phyloP scores from a whole-genome alignment of 2,888 invertebrate genomes.

The Conchocele bisecta region DNA sequence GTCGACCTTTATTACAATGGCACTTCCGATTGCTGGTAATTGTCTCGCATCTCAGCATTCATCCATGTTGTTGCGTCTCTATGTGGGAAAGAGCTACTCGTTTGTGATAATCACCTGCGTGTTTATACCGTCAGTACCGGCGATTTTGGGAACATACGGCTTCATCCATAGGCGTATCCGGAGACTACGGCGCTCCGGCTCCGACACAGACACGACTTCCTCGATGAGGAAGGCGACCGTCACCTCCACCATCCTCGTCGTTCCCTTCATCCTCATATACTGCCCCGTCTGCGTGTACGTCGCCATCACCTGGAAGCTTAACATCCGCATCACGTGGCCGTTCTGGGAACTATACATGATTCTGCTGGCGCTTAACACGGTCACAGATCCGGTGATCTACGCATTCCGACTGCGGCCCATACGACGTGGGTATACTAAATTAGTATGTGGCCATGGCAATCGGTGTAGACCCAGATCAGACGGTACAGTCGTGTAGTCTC shows the following conservation, averaged over 20 bases:
- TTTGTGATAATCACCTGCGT: not conserved
- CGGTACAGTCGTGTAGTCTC: too few relatives aligned
- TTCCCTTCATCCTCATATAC: not conserved
- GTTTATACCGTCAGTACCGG: not conserved
- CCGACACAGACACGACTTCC: not conserved
- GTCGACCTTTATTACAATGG: not conserved
- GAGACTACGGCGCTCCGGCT: not conserved
- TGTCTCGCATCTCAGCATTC: too few relatives aligned
- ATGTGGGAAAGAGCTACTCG: not conserved
- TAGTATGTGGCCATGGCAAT: too few relatives aligned
- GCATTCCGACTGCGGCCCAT: not conserved
- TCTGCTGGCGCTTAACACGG: not conserved
- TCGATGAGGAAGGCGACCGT: slow-evolving; percentile 3
- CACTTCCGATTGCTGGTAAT: too few relatives aligned
- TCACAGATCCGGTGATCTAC: slow-evolving; percentile 3
- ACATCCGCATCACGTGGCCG: not conserved
- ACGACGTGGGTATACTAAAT: not conserved
- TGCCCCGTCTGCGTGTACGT: not conserved
- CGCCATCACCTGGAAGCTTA: not conserved
- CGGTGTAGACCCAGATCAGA: too few relatives aligned
- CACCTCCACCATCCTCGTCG: not conserved
- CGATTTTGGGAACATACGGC: not conserved
- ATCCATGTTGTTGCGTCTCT: not conserved
- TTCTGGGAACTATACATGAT: slow-evolving; percentile 3
- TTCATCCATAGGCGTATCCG: not conserved